These are phyloP conservation scores for Mactra quadrangularis DNA, from an alignment of 1,140 invertebrate species.

Conservation along the genomic window DNA sequence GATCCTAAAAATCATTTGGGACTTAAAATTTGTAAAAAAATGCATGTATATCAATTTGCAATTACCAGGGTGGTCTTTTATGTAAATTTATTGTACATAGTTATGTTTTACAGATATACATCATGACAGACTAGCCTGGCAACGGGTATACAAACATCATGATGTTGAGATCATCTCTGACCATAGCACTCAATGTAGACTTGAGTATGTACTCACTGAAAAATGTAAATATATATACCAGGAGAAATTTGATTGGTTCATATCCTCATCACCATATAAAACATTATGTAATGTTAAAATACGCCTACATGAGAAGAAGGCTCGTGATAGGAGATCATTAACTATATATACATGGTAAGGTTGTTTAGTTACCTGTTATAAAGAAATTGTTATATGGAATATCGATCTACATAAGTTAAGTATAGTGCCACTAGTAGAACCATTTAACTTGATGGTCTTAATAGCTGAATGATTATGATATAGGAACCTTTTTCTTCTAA, in stretches of 20 bases:
- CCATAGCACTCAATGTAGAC: background rate
- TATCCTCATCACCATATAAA: background rate
- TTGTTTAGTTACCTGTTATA: too few relatives aligned
- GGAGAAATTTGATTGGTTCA: slow-evolving; percentile 2
- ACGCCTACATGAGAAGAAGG: background rate
- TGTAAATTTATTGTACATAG: too few relatives aligned
- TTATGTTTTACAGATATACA: slow-evolving; percentile 8
- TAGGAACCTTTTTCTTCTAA: too few relatives aligned
- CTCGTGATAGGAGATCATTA: background rate
- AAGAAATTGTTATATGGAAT: too few relatives aligned
- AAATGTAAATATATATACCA: slow-evolving; percentile 1
- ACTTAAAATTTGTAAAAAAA: too few relatives aligned
- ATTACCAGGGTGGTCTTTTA: too few relatives aligned
- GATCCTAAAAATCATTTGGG: too few relatives aligned
- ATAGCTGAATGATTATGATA: too few relatives aligned
- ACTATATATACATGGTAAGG: background rate
- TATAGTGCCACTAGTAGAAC: too few relatives aligned
- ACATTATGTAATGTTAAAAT: background rate
- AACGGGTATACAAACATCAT: background rate
- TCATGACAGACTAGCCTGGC: background rate
- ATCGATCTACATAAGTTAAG: too few relatives aligned
- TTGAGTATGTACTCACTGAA: background rate
- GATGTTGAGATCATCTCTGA: background rate
- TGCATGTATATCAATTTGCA: too few relatives aligned
- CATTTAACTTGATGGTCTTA: too few relatives aligned